phyloP scores from a whole-genome alignment of 1,140 invertebrate species.

The Oppia nitens region DNA sequence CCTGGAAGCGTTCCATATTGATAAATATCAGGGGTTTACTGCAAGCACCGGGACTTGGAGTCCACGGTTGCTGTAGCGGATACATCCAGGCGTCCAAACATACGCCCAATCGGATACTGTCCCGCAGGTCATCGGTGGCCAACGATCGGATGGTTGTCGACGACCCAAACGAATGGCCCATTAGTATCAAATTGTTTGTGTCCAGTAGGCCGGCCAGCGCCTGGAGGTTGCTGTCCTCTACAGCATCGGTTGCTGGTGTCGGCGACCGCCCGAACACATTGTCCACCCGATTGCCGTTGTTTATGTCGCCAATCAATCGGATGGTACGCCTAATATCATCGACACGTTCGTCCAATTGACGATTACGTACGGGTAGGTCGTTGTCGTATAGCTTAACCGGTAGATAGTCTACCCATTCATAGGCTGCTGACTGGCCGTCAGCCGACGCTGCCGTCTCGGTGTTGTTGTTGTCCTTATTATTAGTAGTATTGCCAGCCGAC shows the following conservation, averaged over 20 bases:
- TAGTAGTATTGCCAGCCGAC: too few species aligned
- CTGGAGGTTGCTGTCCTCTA: too few species aligned
- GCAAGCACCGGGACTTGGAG: conserved; percentile 31
- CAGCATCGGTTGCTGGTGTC: too few species aligned
- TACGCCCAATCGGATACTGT: conserved; percentile 27
- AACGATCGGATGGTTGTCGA: conserved; percentile 39
- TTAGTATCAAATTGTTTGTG: conserved; percentile 33
- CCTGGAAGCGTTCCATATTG: conserved; percentile 48
- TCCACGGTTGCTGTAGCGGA: conserved; percentile 38
- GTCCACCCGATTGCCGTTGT: conserved; percentile 34
- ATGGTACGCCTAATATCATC: conserved; percentile 35
- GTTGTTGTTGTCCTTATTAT: too few species aligned
- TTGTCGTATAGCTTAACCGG: neutral
- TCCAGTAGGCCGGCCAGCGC: conserved; percentile 35
- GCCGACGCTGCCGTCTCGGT: too few species aligned
- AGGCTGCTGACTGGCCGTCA: neutral
- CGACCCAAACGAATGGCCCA: conserved; percentile 50
- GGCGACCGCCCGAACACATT: too few species aligned
- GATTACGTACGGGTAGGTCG: conserved; percentile 1
- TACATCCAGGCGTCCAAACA: conserved; percentile 51
- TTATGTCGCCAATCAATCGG: conserved; percentile 37
- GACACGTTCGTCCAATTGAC: conserved; percentile 21
- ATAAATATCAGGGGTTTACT: conserved; percentile 41
- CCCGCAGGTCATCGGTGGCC: conserved; percentile 31
- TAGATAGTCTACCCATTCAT: conserved; percentile 17